phyloP scores from a whole-genome alignment of 2,797 vertebrate genomes.

The Aldrovandia affinis region DNA sequence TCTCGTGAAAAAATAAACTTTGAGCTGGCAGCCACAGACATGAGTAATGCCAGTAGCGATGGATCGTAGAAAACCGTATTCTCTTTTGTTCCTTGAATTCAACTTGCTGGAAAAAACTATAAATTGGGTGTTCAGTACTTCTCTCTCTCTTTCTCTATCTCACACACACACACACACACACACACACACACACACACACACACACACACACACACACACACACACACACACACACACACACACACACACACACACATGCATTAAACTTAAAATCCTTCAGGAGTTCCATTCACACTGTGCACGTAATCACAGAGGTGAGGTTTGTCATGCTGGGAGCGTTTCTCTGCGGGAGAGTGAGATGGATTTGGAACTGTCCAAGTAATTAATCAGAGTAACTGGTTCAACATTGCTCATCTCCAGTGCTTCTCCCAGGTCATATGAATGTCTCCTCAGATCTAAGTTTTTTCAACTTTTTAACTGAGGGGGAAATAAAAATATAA shows the following conservation, averaged over 20 bases:
- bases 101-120: not conserved
- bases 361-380: not conserved
- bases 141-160: not conserved
- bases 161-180: not conserved
- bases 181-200: too few relatives aligned
- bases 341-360: not conserved
- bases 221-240: not conserved
- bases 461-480: not conserved
- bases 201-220: too few relatives aligned
- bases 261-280: not conserved
- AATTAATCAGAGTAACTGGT: not conserved
- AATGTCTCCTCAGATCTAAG: too few relatives aligned
- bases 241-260: not conserved
- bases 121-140: not conserved
- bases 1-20: not conserved
- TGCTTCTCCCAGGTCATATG: not conserved
- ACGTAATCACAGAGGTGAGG: not conserved
- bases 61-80: not conserved
- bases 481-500: not conserved
- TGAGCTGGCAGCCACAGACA: not conserved
- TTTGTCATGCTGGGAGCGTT: not conserved
- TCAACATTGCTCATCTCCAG: not conserved
- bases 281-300: not conserved
- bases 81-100: not conserved
- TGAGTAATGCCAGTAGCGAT: not conserved